These are phyloP conservation scores for Cyrtodaria siliqua DNA, from an alignment of 2,888 invertebrate species.

Conservation along the genomic window DNA sequence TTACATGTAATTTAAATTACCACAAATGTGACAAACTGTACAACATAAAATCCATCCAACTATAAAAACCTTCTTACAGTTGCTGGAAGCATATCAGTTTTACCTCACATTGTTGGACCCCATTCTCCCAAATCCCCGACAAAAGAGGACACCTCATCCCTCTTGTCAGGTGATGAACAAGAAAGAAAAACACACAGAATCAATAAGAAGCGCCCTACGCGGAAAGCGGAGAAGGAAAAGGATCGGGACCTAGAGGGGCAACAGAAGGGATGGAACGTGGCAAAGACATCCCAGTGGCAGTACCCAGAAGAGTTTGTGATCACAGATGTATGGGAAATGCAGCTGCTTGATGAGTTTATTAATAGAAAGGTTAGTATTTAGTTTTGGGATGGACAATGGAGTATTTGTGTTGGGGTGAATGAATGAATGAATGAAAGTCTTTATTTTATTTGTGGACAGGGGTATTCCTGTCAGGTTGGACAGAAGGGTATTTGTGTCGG, in stretches of 20 bases:
- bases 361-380: constrained; percentile 90
- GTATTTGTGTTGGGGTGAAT: too few species aligned
- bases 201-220: constrained; percentile 45
- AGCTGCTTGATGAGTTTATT: constrained; percentile 97
- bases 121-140: constrained; percentile 56
- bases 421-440: too few species aligned
- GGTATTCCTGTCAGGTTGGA: too few species aligned
- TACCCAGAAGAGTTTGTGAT: constrained; percentile 96
- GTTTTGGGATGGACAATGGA: too few species aligned
- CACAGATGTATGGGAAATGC: constrained; percentile 94
- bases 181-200: constrained; percentile 21
- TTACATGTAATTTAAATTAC: too few species aligned
- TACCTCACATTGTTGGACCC: constrained; percentile 54
- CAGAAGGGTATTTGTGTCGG: too few species aligned
- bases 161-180: constrained; percentile 33
- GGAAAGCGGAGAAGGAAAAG: constrained; percentile 40
- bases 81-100: constrained; percentile 67
- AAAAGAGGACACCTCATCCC: constrained; percentile 24
- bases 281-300: constrained; percentile 95
- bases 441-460: too few species aligned
- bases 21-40: too few species aligned
- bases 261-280: constrained; percentile 91
- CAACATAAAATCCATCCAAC: too few species aligned
- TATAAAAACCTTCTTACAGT: constrained; percentile 39
- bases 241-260: constrained; percentile 28